Percentiles rank a stretch among this genome's conserved stretches.
Evolutionary conservation across 2,888 invertebrate species (phyloP).

Genomic region (Epirrita christyi): DNA sequence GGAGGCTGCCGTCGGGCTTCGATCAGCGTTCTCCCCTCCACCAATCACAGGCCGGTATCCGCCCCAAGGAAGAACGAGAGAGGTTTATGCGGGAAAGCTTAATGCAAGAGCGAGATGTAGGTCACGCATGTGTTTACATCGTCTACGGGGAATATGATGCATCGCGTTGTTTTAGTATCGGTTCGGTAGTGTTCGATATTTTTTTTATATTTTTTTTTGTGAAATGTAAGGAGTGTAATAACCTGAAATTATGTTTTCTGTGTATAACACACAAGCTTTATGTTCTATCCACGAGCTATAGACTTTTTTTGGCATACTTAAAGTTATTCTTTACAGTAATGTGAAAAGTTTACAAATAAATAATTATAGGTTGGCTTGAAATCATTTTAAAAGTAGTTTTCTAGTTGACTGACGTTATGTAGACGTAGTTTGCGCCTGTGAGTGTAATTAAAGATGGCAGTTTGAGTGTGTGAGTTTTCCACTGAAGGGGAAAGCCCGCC

Average conservation of each 20-base stretch:
- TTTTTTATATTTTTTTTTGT: slow-evolving; percentile 67
- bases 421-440: slow-evolving; percentile 25
- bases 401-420: slow-evolving; percentile 10
- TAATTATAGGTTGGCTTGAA: too few species aligned
- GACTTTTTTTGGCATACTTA: slow-evolving; percentile 12
- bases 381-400: background rate
- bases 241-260: slow-evolving; percentile 43
- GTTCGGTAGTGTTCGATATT: slow-evolving; percentile 77
- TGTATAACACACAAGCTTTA: slow-evolving; percentile 19
- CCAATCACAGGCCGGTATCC: slow-evolving; percentile 74
- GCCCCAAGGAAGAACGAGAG: slow-evolving; percentile 63
- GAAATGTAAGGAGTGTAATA: slow-evolving; percentile 67
- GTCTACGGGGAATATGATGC: slow-evolving; percentile 78
- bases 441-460: slow-evolving; percentile 36
- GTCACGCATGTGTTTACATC: slow-evolving; percentile 71
- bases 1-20: slow-evolving; percentile 71
- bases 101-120: slow-evolving; percentile 51
- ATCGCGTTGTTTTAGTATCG: slow-evolving; percentile 82
- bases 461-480: slow-evolving; percentile 62
- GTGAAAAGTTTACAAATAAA: too few species aligned
- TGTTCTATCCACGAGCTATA: slow-evolving; percentile 16
- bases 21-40: slow-evolving; percentile 71
- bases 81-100: slow-evolving; percentile 57
- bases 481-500: slow-evolving; percentile 70
- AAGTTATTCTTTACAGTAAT: too few species aligned